Percentiles rank a stretch among this genome's conserved stretches.
Evolutionary conservation across 2,888 invertebrate species (phyloP).

Genomic region (Crepidodera aurea): DNA sequence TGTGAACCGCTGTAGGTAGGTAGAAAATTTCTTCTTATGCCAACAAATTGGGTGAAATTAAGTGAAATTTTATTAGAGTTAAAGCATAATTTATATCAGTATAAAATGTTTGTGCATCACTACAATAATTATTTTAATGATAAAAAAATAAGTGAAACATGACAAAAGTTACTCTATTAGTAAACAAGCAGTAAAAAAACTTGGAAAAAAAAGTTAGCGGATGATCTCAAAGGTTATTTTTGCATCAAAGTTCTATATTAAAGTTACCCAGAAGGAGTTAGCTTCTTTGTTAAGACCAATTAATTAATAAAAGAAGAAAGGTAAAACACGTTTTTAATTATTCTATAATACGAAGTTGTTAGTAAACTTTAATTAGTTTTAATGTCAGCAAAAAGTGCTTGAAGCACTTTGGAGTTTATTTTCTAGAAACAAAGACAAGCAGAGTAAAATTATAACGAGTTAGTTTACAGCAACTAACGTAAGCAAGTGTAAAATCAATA

Average conservation of each 20-base stretch:
- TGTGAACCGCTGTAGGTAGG: not conserved
- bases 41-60: too few relatives aligned
- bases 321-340: conserved; percentile 17
- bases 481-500: too few relatives aligned
- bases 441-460: too few relatives aligned
- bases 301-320: conserved; percentile 13
- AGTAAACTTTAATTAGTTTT: conserved; percentile 26
- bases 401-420: conserved; percentile 16
- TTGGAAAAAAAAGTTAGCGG: too few relatives aligned
- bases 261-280: not conserved
- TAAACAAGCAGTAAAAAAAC: not conserved
- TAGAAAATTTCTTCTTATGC: too few relatives aligned
- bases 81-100: too few relatives aligned
- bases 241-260: not conserved
- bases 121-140: too few relatives aligned
- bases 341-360: conserved; percentile 12
- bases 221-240: not conserved
- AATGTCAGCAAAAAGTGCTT: conserved; percentile 14
- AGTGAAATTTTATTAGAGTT: too few relatives aligned
- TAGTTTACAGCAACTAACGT: not conserved
- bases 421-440: conserved; percentile 3
- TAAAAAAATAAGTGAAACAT: too few relatives aligned
- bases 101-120: too few relatives aligned
- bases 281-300: conserved; percentile 8
- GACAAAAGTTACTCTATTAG: too few relatives aligned